These are phyloP conservation scores for Paramormyrops hopkinsi DNA, from an alignment of 2,797 vertebrate genomes.

Conservation along the genomic window DNA sequence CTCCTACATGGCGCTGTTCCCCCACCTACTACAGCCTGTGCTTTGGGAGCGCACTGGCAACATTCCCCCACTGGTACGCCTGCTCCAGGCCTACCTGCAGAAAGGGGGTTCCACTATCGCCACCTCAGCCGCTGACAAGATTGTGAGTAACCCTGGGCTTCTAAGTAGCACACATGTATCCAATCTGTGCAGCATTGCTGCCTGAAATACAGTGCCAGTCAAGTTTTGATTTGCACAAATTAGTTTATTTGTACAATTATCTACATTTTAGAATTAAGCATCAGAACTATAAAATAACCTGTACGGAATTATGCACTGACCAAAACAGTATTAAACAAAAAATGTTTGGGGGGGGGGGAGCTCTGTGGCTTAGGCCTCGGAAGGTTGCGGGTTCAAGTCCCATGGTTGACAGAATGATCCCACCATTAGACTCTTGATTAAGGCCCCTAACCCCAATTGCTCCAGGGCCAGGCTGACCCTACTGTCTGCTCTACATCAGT, in stretches of 20 bases:
- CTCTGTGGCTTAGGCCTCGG: not conserved
- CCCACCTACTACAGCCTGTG: conserved; percentile 89
- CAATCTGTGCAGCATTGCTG: not conserved
- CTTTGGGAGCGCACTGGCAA: conserved; percentile 95
- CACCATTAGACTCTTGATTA: not conserved
- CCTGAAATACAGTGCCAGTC: not conserved
- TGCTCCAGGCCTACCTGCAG: conserved; percentile 90
- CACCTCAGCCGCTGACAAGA: conserved; percentile 81
- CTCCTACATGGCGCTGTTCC: conserved; percentile 93
- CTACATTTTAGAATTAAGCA: not conserved
- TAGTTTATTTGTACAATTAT: not conserved
- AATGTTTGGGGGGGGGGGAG: not conserved
- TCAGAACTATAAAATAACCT: not conserved
- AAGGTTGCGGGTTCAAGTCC: not conserved
- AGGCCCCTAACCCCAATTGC: not conserved
- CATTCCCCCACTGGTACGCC: conserved; percentile 90
- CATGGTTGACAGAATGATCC: not conserved
- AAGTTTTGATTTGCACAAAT: not conserved
- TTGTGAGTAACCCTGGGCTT: conserved; percentile 63
- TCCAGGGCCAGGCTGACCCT: not conserved
- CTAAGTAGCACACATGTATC: not conserved
- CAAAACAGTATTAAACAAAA: not conserved
- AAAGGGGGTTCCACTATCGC: conserved; percentile 81
- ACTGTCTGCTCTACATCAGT: not conserved
- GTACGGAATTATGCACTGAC: not conserved